Percentiles rank a stretch among this genome's conserved stretches.
phyloP scores from a whole-genome alignment of 23 tunicate genomes.

The Halocynthia aurantium region DNA sequence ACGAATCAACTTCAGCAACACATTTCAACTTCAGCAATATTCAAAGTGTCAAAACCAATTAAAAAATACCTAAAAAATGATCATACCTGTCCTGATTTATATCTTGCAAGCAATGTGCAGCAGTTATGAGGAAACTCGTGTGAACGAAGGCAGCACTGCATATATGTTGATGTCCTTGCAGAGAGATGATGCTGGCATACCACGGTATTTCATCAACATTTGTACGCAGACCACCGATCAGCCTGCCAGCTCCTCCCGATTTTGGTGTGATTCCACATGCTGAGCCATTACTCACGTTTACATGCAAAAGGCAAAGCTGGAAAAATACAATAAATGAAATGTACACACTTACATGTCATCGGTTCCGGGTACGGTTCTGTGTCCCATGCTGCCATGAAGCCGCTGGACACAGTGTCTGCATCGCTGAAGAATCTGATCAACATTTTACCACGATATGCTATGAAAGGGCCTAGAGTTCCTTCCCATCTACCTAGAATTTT shows the following conservation, averaged over 20 bases:
- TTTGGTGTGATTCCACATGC: neutral
- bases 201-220: conserved; percentile 31
- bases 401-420: conserved; percentile 12
- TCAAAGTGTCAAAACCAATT: too few species aligned
- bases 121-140: conserved; percentile 34
- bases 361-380: conserved; percentile 9
- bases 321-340: neutral
- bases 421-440: conserved; percentile 38
- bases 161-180: conserved; percentile 6
- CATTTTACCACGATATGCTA: conserved; percentile 29
- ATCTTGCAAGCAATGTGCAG: conserved; percentile 59
- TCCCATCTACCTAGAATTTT: neutral
- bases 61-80: too few species aligned
- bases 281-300: neutral
- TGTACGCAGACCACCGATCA: conserved; percentile 45
- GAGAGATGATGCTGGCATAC: conserved; percentile 46
- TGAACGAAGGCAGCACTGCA: conserved; percentile 63
- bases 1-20: too few species aligned
- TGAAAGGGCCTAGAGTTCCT: conserved; percentile 37
- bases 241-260: neutral
- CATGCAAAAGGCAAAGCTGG: neutral
- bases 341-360: conserved; percentile 9
- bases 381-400: conserved; percentile 40
- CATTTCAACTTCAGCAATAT: too few species aligned
- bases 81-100: conserved; percentile 27